phyloP scores from a whole-genome alignment of 2,113 vertebrate species.

The Talpa occidentalis region DNA sequence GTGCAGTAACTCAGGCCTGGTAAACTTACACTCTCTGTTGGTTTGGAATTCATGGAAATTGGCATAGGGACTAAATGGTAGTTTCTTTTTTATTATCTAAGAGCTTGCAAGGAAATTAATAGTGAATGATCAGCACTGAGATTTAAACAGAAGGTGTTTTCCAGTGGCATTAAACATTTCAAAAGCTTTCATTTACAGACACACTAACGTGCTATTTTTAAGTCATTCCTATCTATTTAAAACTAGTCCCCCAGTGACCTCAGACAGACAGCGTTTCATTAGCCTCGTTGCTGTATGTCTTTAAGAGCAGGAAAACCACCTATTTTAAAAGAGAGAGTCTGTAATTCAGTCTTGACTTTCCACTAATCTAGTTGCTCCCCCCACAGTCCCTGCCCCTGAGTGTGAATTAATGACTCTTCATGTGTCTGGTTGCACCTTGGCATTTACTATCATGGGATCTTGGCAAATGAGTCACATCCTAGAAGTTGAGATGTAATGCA shows the following conservation, averaged over 20 bases:
- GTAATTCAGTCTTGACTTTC: neutral
- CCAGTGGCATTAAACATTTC: neutral
- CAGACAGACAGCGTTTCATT: neutral
- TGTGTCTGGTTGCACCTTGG: neutral
- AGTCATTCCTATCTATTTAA: neutral
- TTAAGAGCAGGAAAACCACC: neutral
- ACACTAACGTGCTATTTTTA: neutral
- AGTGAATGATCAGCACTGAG: neutral
- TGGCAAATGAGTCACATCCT: neutral
- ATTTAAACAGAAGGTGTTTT: neutral
- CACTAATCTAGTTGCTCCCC: too few species aligned
- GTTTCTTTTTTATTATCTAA: neutral
- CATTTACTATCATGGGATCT: neutral
- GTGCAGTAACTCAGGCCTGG: neutral
- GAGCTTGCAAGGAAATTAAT: neutral
- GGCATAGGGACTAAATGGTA: neutral
- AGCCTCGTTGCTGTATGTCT: neutral
- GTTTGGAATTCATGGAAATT: neutral
- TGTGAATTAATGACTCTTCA: neutral
- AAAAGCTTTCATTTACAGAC: neutral
- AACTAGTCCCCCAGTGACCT: neutral
- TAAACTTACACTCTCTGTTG: neutral
- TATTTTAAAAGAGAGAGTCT: neutral
- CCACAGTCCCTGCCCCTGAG: too few species aligned
- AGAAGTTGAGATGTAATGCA: neutral